These are phyloP conservation scores for Pycnomerus fuliginosus DNA, from an alignment of 2,888 invertebrate genomes.

Conservation along the genomic window DNA sequence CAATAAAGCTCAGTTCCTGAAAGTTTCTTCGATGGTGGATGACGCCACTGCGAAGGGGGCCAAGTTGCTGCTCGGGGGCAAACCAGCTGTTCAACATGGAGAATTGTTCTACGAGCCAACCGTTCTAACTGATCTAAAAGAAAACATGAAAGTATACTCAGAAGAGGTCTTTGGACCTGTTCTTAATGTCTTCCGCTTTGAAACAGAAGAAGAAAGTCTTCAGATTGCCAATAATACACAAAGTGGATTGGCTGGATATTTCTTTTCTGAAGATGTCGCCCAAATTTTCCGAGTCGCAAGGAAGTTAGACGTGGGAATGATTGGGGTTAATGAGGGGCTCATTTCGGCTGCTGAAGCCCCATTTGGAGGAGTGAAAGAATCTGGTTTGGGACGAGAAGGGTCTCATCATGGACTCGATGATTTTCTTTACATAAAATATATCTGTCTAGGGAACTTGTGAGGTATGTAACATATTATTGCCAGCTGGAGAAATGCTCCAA, in stretches of 20 bases:
- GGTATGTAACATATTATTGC: too few species aligned
- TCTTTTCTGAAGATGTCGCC: conserved; percentile 83
- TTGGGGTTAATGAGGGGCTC: conserved; percentile 94
- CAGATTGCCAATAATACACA: conserved; percentile 78
- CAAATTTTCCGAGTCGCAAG: conserved; percentile 90
- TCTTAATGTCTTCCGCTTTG: conserved; percentile 80
- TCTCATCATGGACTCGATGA: conserved; percentile 91
- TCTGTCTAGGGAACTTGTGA: conserved; percentile 72
- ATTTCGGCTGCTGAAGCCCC: conserved; percentile 91
- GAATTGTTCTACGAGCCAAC: conserved; percentile 87
- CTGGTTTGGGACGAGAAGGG: conserved; percentile 93
- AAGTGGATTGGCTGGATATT: conserved; percentile 91
- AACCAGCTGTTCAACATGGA: conserved; percentile 64
- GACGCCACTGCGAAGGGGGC: conserved; percentile 89
- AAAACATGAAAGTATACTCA: conserved; percentile 77
- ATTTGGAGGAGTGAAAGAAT: conserved; percentile 97
- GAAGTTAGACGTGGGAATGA: conserved; percentile 87
- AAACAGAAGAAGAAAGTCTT: conserved; percentile 84
- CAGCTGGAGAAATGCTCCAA: too few species aligned
- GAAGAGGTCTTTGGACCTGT: conserved; percentile 98
- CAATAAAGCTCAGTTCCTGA: conserved; percentile 79
- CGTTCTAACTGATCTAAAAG: conserved; percentile 73
- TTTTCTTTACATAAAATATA: conserved; percentile 87
- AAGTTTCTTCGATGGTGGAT: conserved; percentile 76
- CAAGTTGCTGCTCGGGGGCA: conserved; percentile 74